Evolutionary conservation across 2,888 invertebrate genomes (phyloP).

Genomic region (Hydrotaea cyrtoneurina): DNA sequence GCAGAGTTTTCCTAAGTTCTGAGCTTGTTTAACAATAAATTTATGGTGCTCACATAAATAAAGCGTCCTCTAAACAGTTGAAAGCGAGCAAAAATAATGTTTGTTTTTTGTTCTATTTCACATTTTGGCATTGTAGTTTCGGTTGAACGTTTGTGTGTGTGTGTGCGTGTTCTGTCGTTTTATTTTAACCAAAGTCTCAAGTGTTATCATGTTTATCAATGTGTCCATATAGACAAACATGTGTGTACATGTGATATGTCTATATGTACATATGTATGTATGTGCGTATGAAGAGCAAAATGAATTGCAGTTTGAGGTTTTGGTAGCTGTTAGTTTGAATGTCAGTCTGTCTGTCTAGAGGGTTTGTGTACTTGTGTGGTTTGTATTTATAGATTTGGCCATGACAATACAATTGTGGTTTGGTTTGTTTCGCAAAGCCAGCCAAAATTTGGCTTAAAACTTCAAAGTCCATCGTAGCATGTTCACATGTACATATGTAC

Average conservation of each 20-base stretch:
- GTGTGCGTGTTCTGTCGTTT: not conserved
- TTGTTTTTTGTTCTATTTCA: not conserved
- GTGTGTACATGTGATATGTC: too few species aligned
- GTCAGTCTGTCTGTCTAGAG: too few species aligned
- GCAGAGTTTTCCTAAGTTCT: not conserved
- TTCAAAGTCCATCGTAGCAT: not conserved
- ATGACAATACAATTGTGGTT: conserved; percentile 27
- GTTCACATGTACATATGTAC: too few species aligned
- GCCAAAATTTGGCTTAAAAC: not conserved
- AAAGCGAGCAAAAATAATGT: conserved; percentile 29
- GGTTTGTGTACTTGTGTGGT: not conserved
- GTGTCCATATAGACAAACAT: not conserved
- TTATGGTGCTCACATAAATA: conserved; percentile 53
- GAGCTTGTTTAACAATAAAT: conserved; percentile 46
- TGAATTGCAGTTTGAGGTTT: not conserved
- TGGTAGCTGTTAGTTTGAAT: not conserved
- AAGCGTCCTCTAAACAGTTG: conserved; percentile 41
- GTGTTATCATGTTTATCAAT: conserved; percentile 23
- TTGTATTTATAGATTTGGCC: not conserved
- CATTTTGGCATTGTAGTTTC: conserved; percentile 23
- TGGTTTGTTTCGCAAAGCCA: not conserved
- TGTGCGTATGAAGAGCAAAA: not conserved
- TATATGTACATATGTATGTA: not conserved
- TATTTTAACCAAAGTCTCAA: conserved; percentile 8
- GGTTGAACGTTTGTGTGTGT: not conserved